Base-by-base conservation (phyloP, 2,113 vertebrate genomes). In the Rhinoderma darwinii region DNA sequence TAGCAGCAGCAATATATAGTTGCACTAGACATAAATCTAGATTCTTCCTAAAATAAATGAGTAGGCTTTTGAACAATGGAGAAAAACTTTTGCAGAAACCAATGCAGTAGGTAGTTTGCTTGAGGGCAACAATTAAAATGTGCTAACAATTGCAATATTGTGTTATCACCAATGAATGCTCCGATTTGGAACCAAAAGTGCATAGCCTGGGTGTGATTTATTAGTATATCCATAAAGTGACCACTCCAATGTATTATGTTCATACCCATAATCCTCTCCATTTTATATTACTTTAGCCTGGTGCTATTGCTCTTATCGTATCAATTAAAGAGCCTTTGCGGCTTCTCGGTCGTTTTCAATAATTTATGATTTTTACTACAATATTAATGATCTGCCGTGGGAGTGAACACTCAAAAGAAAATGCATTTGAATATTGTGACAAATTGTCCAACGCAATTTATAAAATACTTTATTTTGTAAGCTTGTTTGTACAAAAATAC, bases 401-500 rank as follows among this genome's bases (percentile, higher is more conserved):
- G 25, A 61, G 30, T 75, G 14, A 75, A 25, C 70, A 75, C 72
- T 61, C 50, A 63, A 61, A n/a, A 61, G 51, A 54, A 87, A 61
- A 47, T 11, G 51, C 37, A 61, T 74, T 44, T 81, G 35, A 44
- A 44, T 11, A 44, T 56, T 14, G 78, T 59, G 86, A 41, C 43
- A 78, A 50, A 50, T 43, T 78, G 72, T 86, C 35, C 75, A 82
- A 87, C 22, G 66, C 59, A 50, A 80, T 59, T 87, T 87, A 87
- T 82, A 87, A 87, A 86, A 81, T 81, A 54, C 27, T 86, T 81
- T 81, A 87, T 82, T 87, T 73, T 63, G 35, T 80, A 87, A 59
- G 54, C 37, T 47, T 1, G 18, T 82, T 75, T 87, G 51, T 87
- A 87, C 86, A 82, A 87, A 87, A 87, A 82, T 87, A 87, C 86